phyloP scores from a whole-genome alignment of 2,888 invertebrate species.

The Eilema depressum region DNA sequence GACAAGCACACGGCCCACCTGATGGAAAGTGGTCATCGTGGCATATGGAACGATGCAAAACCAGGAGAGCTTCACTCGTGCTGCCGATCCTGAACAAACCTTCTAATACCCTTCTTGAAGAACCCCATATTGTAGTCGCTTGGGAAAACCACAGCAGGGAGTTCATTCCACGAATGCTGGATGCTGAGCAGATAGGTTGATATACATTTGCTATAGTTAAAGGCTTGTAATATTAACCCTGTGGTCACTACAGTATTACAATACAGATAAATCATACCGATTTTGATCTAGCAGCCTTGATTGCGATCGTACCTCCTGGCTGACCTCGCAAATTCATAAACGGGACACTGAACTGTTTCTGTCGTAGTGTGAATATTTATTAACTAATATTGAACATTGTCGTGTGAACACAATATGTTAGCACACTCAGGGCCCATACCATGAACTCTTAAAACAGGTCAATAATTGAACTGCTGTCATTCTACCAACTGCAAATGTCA shows the following conservation, averaged over 20 bases:
- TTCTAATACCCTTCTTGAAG: no score
- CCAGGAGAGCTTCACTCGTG: no score
- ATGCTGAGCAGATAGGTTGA: background rate
- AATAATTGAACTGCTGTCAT: no score
- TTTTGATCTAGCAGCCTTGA: background rate
- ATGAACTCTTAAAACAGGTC: no score
- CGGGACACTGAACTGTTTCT: background rate
- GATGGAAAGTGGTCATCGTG: no score
- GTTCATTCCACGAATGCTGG: no score
- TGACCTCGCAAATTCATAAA: constrained; percentile 1
- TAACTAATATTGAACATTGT: background rate
- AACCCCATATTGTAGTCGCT: no score
- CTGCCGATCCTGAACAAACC: no score
- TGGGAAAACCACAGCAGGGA: no score
- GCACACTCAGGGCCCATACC: background rate
- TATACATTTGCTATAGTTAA: background rate
- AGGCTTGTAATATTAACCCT: background rate
- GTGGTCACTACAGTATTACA: background rate
- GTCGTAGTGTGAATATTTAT: constrained; percentile 1
- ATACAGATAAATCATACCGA: background rate
- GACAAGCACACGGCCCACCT: no score
- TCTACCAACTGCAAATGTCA: no score
- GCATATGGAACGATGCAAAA: no score
- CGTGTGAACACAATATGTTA: background rate
- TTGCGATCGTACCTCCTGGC: background rate